These are phyloP conservation scores for Zele albiditarsus DNA, from an alignment of 2,888 invertebrate genomes.

Conservation along the genomic window DNA sequence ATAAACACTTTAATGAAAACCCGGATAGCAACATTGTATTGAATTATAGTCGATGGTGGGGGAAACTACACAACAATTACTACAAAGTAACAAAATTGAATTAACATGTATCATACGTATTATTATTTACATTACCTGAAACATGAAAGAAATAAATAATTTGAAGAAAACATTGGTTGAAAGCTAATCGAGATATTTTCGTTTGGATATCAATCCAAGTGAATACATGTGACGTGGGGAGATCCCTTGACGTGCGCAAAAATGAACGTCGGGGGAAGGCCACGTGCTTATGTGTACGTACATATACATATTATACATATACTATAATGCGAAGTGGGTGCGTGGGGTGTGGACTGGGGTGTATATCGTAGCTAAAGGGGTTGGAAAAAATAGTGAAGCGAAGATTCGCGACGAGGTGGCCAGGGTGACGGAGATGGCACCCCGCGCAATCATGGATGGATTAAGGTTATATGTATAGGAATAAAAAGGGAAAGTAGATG, in stretches of 20 bases:
- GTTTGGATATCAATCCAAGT: conserved; percentile 23
- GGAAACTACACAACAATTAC: background rate
- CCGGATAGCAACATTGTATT: background rate
- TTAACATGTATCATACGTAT: background rate
- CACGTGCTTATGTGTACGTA: background rate
- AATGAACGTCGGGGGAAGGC: conserved; percentile 23
- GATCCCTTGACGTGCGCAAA: conserved; percentile 48
- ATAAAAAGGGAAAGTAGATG: conserved; percentile 46
- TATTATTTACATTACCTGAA: background rate
- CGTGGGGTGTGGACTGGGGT: too few relatives aligned
- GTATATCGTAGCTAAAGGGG: conserved; percentile 16
- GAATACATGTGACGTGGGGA: conserved; percentile 46
- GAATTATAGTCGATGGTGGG: background rate
- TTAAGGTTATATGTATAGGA: conserved; percentile 66
- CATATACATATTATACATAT: background rate
- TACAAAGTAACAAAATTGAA: background rate
- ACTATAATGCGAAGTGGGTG: background rate
- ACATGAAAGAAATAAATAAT: background rate
- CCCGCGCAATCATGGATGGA: conserved; percentile 68
- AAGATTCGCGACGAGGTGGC: conserved; percentile 48
- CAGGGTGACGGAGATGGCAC: conserved; percentile 46
- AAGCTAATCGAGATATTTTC: background rate
- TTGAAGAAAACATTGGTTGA: background rate
- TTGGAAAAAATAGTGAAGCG: conserved; percentile 45
- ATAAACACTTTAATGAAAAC: background rate